Evolutionary conservation across 2,888 invertebrate genomes (phyloP), one percentile per base, ranked within the genome.

Genomic region (Zhuqinia jingwanae): DNA sequence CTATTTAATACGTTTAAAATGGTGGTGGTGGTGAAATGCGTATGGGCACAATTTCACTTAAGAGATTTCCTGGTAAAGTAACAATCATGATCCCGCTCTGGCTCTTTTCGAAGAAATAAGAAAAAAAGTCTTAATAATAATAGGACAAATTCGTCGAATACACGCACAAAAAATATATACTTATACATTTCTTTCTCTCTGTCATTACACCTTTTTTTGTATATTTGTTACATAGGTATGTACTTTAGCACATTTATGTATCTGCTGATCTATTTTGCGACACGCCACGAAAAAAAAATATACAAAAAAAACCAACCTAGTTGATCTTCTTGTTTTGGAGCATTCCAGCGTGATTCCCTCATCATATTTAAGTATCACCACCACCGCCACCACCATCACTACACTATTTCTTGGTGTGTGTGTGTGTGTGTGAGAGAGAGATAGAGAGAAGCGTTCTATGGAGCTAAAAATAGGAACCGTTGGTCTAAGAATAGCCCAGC

Each of bases 401-500:
- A 65, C 30, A 68, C 1, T 45, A 20, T 36, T 36, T 36, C 36
- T 36, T 36, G 3, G 3, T 36, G 36, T 68, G 68, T 45, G n/a
- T n/a, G n/a, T n/a, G n/a, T n/a, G n/a, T n/a, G n/a, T n/a, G n/a
- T n/a, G n/a, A n/a, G n/a, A n/a, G n/a, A n/a, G n/a, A n/a, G n/a
- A n/a, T n/a, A n/a, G n/a, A n/a, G 42, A 10, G 42, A 68, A 68
- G 42, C 42, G 17, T 68, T 13, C 47, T 85, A 85, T 77, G 58
- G 60, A 60, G 70, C 85, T 85, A 85, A 85, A 85, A 85, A 85
- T 85, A 85, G 85, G 50, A 85, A 56, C 30, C 50, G 53, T 42
- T 30, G 22, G 53, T 78, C 89, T 78, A 89, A 88, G 80, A 89
- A 88, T 88, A 89, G 85, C 88, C 50, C 60, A 58, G 78, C 45